Percentiles rank a stretch among this genome's conserved stretches.
Conservation (phyloP, 2,113 vertebrate genomes). For the Vicugna pacos region DNA sequence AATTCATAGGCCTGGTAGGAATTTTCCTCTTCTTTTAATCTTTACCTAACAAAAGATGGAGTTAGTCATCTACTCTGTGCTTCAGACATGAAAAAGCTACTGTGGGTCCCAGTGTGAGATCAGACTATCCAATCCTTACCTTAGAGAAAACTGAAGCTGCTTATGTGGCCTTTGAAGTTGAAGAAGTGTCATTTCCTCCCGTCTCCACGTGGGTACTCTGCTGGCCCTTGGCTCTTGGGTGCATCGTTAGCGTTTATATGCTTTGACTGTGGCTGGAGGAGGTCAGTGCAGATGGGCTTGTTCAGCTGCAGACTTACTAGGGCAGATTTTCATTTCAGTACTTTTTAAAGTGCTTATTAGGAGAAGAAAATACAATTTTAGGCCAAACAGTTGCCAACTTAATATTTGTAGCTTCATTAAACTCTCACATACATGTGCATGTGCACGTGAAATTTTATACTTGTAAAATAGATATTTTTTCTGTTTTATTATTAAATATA, state of each 20-base stretch:
- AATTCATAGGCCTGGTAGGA: not conserved
- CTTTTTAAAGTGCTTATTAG: conserved; percentile 28
- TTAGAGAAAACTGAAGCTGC: not conserved
- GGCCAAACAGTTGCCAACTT: not conserved
- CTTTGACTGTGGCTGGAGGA: conserved; percentile 2
- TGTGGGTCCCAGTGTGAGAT: not conserved
- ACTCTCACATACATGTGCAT: not conserved
- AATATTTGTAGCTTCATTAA: conserved; percentile 37
- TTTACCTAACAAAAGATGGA: conserved; percentile 19
- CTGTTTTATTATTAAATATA: not conserved
- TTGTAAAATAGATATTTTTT: not conserved
- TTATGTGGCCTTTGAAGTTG: not conserved
- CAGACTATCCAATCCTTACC: not conserved
- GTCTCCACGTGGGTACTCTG: not conserved
- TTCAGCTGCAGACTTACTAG: not conserved
- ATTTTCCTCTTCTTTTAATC: conserved; percentile 14
- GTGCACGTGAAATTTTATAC: not conserved
- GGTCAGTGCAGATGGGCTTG: not conserved
- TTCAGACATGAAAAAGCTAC: not conserved
- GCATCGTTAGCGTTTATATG: not conserved
- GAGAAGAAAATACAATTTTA: conserved; percentile 53
- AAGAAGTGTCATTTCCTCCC: not conserved
- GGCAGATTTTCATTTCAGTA: not conserved
- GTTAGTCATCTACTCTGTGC: not conserved
- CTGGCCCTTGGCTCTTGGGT: not conserved